Conservation (phyloP, 2,797 vertebrate genomes). For the Etheostoma perlongum region DNA sequence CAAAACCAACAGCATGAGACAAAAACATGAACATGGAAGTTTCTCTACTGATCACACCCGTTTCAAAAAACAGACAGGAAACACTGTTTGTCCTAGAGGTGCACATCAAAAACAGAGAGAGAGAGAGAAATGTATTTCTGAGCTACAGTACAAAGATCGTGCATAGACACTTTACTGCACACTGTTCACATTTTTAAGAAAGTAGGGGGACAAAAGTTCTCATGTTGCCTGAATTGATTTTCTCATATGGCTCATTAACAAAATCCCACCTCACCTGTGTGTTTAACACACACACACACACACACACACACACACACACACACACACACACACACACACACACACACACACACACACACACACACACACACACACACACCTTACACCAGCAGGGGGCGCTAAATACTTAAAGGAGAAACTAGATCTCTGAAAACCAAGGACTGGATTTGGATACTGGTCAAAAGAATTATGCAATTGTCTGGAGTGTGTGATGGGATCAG, state of each 20-base stretch:
- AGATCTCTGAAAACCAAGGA: conserved; percentile 23
- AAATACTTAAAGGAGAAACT: conserved; percentile 3
- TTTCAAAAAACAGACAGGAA: conserved; percentile 13
- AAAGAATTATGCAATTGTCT: background rate
- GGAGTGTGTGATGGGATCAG: background rate
- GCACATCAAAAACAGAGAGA: conserved; percentile 13
- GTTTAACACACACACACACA: too few relatives aligned
- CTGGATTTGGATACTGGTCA: conserved; percentile 33
- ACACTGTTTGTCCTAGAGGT: conserved; percentile 21
- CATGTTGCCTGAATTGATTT: conserved; percentile 1
- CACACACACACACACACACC: too few relatives aligned
- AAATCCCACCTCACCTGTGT: too few relatives aligned
- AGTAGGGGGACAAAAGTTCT: background rate
- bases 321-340: too few relatives aligned
- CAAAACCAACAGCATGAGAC: conserved; percentile 12
- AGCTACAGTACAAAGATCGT: conserved; percentile 39
- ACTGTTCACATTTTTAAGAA: conserved; percentile 53
- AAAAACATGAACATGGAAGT: conserved; percentile 8
- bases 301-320: too few relatives aligned
- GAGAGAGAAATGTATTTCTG: conserved; percentile 40
- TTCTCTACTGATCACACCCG: conserved; percentile 1
- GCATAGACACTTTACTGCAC: conserved; percentile 15
- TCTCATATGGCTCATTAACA: conserved; percentile 39
- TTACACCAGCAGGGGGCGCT: conserved; percentile 48
- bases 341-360: too few relatives aligned